Evolutionary conservation across 2,797 vertebrate genomes (phyloP), one percentile per base, ranked within the genome.

Genomic region (Ctenopoma multispine): DNA sequence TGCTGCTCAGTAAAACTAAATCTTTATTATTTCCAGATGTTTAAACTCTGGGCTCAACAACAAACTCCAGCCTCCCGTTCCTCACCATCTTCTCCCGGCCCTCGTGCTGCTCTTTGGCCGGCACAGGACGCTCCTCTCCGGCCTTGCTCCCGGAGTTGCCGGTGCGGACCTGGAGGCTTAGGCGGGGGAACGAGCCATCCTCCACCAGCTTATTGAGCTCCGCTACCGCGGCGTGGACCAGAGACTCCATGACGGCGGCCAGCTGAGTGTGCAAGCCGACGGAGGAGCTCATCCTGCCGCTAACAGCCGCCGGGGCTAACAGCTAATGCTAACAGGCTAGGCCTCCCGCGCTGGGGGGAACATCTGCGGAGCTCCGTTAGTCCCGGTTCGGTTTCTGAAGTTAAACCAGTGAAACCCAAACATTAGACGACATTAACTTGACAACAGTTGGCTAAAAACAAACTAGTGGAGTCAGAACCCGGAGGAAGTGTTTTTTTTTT

Each of bases 211-310:
- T 91, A 47, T 78, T 38, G 40, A 94, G 86, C 82, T 93, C 90
- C 0, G 89, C 86, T 66, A 94, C 90, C 1, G 93, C 89, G 1
- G 93, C 86, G 57, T 88, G 88, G 40, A 95, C 87, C 75, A 95
- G 85, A 8, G 89, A 69, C 83, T 95, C 92, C 74, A 95, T 88
- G 64, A 95, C 92, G 7, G 90, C 69, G 31, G 92, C 84, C 63
- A 95, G 81, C 72, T 83, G 90, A 0, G 87, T 78, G 80, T 90
- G 83, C 53, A 93, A 63, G 5, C 63, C 74, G 1, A 72, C 72
- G 36, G 78, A 75, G 46, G 72, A 63, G 72, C 80, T 90, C 93
- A 94, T 94, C 54, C 59, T 77, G 62, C 36, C 14, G 57, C 59
- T 17, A 9, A 17, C 0, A 53, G 21, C 59, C 18, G 12, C 59